phyloP scores from a whole-genome alignment of 2,888 invertebrate genomes.

The Phymatocera aterrima region DNA sequence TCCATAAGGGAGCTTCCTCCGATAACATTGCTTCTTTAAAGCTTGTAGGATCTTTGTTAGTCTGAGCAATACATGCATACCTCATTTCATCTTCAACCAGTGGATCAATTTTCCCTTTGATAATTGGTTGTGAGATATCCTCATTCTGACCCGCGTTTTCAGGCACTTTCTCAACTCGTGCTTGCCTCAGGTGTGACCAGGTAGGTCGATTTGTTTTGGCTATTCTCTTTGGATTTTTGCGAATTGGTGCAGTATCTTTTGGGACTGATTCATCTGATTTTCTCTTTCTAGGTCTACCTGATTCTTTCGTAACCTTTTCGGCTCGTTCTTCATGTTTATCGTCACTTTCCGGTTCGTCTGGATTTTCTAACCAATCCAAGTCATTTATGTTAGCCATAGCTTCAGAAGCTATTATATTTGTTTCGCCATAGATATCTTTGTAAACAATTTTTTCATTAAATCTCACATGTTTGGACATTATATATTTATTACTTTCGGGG shows the following conservation, averaged over 20 bases:
- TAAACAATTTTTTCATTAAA: constrained; percentile 56
- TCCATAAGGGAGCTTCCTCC: constrained; percentile 36
- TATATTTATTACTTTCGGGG: constrained; percentile 49
- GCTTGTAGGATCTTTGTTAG: constrained; percentile 48
- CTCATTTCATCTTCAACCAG: background rate
- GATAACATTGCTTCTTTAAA: constrained; percentile 51
- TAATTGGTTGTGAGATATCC: background rate
- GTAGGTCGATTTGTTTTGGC: background rate
- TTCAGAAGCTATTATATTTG: background rate
- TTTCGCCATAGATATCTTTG: constrained; percentile 44
- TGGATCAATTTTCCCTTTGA: no score
- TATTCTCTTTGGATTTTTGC: background rate
- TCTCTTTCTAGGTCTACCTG: constrained; percentile 50
- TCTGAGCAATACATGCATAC: background rate
- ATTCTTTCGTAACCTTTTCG: background rate
- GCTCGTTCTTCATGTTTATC: no score
- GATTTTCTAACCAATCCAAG: background rate
- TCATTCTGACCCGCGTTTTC: no score
- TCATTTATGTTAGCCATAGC: no score
- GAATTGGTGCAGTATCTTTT: constrained; percentile 37
- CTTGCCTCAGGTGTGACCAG: no score
- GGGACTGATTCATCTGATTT: background rate
- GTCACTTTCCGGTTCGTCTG: no score
- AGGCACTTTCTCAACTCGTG: no score
- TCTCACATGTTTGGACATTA: constrained; percentile 54